A percentile compares a stretch with the other conserved stretches of the same genome.
These are phyloP conservation scores for Danio albolineatus DNA, from an alignment of 2,797 vertebrate genomes.

Conservation along the genomic window DNA sequence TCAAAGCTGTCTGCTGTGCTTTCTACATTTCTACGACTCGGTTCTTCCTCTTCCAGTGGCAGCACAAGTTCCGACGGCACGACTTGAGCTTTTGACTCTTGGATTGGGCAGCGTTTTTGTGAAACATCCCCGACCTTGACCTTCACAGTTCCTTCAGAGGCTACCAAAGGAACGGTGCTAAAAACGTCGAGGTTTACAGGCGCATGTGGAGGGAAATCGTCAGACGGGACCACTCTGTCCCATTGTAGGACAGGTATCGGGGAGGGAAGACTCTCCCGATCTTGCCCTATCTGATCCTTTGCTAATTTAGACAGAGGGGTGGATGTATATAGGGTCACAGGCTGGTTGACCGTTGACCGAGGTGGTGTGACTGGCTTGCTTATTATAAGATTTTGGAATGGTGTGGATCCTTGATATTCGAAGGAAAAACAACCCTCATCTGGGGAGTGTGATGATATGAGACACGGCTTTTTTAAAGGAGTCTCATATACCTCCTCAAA, in stretches of 20 bases:
- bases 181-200: not conserved
- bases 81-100: constrained; percentile 57
- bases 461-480: constrained; percentile 50
- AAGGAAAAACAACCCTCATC: constrained; percentile 47
- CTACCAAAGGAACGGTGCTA: not conserved
- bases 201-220: not conserved
- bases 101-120: constrained; percentile 50
- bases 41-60: not conserved
- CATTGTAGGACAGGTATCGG: constrained; percentile 1
- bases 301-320: constrained; percentile 26
- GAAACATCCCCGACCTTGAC: not conserved
- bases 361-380: not conserved
- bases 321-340: constrained; percentile 8
- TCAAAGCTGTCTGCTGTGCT: constrained; percentile 52
- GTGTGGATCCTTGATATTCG: constrained; percentile 8
- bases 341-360: constrained; percentile 7
- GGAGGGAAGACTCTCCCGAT: constrained; percentile 23
- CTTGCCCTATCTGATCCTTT: not conserved
- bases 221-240: not conserved
- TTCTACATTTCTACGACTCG: not conserved
- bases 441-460: constrained; percentile 24
- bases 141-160: constrained; percentile 16
- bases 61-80: not conserved
- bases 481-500: constrained; percentile 55
- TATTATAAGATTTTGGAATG: not conserved